These are phyloP conservation scores for Drosophila lacteicornis DNA, from an alignment of 1,140 invertebrate genomes.

Conservation along the genomic window DNA sequence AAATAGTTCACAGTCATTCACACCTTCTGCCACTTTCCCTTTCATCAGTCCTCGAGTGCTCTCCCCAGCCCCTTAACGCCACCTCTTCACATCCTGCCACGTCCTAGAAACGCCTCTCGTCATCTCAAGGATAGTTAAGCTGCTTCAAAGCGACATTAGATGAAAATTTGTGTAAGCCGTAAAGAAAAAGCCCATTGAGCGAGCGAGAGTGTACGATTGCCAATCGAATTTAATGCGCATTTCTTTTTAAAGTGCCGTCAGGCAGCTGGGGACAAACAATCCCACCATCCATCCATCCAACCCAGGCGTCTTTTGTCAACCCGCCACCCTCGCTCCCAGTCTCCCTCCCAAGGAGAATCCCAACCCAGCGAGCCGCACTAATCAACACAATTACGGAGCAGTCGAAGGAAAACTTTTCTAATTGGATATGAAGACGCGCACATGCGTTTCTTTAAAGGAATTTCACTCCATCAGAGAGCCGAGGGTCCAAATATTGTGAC, in stretches of 20 bases:
- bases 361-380: constrained; percentile 76
- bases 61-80: neutral
- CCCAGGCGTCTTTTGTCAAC: constrained; percentile 35
- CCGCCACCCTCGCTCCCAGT: constrained; percentile 8
- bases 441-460: constrained; percentile 81
- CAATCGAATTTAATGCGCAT: constrained; percentile 68
- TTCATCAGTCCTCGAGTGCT: constrained; percentile 12
- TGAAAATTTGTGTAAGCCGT: constrained; percentile 70
- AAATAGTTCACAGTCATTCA: constrained; percentile 2
- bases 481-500: constrained; percentile 78
- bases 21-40: constrained; percentile 15
- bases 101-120: constrained; percentile 12
- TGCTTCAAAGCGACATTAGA: constrained; percentile 54
- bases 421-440: constrained; percentile 83
- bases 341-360: constrained; percentile 12
- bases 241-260: constrained; percentile 63
- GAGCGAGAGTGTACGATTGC: constrained; percentile 39
- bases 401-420: constrained; percentile 80
- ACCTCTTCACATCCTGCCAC: neutral
- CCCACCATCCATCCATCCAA: constrained; percentile 10
- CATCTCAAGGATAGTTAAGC: constrained; percentile 47
- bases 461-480: constrained; percentile 48
- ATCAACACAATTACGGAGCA: constrained; percentile 81
- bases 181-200: constrained; percentile 51
- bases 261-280: constrained; percentile 39